phyloP scores from a whole-genome alignment of 2,888 invertebrate genomes.

The Chironomus tentans region DNA sequence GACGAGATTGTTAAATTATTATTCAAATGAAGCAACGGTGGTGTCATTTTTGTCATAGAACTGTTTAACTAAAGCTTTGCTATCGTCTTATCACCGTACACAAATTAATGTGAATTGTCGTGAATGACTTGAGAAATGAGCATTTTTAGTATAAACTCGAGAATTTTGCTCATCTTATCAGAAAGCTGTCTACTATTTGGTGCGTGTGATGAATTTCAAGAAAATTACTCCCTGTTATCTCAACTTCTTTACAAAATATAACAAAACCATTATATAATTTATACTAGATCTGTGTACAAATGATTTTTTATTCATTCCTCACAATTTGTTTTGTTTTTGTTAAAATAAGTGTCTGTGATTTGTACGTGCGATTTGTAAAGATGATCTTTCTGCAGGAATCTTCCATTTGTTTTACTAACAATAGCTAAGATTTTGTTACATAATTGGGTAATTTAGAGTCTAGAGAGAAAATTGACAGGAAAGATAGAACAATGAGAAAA shows the following conservation, averaged over 20 bases:
- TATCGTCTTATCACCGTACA: neutral
- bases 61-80: neutral
- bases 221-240: neutral
- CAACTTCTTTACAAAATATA: neutral
- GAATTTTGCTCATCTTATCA: neutral
- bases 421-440: no score
- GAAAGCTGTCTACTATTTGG: neutral
- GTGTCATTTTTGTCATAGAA: neutral
- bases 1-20: slow-evolving; percentile 51
- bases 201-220: neutral
- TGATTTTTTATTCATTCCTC: neutral
- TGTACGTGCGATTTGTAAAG: no score
- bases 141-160: neutral
- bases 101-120: neutral
- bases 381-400: no score
- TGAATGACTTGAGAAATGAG: neutral
- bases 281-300: neutral
- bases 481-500: no score
- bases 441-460: no score
- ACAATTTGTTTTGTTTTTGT: no score
- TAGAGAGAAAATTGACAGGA: no score
- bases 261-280: neutral
- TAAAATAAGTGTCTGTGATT: no score
- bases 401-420: no score
- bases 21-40: slow-evolving; percentile 38